These are phyloP conservation scores for Scatophagus argus DNA, from an alignment of 2,113 vertebrate species.

Conservation along the genomic window DNA sequence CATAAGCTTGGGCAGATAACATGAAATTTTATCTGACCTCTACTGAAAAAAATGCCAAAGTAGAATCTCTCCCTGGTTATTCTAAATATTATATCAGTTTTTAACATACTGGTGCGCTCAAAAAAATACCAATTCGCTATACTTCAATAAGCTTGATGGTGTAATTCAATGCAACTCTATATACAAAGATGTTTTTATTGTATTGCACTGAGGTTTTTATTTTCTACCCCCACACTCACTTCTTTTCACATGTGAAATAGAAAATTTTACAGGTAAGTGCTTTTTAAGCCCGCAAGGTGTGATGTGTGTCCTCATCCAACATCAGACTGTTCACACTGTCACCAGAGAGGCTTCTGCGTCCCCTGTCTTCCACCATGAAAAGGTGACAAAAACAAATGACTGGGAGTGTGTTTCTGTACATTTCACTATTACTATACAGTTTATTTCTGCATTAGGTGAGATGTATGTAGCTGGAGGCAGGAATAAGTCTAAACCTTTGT, in stretches of 20 bases:
- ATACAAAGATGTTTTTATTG: background rate
- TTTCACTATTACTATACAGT: background rate
- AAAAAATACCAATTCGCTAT: background rate
- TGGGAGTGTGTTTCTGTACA: background rate
- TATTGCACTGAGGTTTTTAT: background rate
- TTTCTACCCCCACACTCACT: background rate
- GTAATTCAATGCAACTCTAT: slow-evolving; percentile 5
- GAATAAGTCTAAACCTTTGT: background rate
- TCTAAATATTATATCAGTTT: background rate
- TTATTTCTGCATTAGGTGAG: background rate
- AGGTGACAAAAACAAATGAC: slow-evolving; percentile 12
- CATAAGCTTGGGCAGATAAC: slow-evolving; percentile 46
- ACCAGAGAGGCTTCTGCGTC: background rate
- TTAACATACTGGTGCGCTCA: background rate
- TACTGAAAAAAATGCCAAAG: slow-evolving; percentile 2
- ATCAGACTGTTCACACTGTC: background rate
- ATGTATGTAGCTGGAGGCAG: background rate
- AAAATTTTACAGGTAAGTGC: background rate
- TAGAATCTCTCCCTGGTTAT: slow-evolving; percentile 19
- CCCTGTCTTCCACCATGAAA: slow-evolving; percentile 2
- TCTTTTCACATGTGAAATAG: background rate
- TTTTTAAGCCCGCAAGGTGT: background rate
- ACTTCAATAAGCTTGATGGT: background rate
- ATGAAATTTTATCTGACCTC: slow-evolving; percentile 49
- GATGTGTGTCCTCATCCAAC: background rate